Evolutionary conservation across 2,888 invertebrate species (phyloP), one percentile per base, ranked within the genome.

Genomic region (Noctua pronuba): DNA sequence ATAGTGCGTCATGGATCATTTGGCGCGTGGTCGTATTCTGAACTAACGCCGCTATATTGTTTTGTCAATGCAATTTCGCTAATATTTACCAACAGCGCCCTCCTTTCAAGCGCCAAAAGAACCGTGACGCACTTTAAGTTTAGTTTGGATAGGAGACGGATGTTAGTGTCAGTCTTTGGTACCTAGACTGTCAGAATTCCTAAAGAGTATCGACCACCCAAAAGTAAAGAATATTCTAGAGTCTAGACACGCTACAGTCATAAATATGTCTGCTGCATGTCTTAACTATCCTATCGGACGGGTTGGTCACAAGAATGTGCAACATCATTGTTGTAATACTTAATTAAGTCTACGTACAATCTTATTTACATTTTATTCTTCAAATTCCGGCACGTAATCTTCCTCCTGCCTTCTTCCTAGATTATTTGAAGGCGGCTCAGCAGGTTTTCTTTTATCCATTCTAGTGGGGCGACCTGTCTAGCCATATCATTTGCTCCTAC

Each of bases 131-230:
- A 38, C 13, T 24, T 13, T 6, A 64, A 31, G 46, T 60, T 68
- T 16, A 49, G 16, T 46, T 52, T 58, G 28, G 2, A 44, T n/a
- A 3, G 18, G 0, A n/a, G 21, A 35, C n/a, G 62, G 44, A n/a
- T 44, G 58, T 72, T n/a, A 49, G 38, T 65, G 31, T 11, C 21
- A 65, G 28, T 28, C 31, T 72, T 16, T 76, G 58, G 69, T 52
- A 44, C 55, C 52, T 77, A 70, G 28, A 5, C 7, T 21, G 46
- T 55, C 21, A 5, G 8, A 71, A 65, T 79, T 79, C 72, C 5
- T n/a, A 21, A n/a, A 2, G 11, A 46, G 46, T 64, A 6, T 31
- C 5, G 71, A 77, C 67, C 77, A 68, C 76, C 70, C 76, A 41
- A 55, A 18, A n/a, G 21, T 24, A 71, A 49, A 2, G 10, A 41